Conservation (phyloP, 2,888 invertebrate species). For the Mimumesa dahlbomi region DNA sequence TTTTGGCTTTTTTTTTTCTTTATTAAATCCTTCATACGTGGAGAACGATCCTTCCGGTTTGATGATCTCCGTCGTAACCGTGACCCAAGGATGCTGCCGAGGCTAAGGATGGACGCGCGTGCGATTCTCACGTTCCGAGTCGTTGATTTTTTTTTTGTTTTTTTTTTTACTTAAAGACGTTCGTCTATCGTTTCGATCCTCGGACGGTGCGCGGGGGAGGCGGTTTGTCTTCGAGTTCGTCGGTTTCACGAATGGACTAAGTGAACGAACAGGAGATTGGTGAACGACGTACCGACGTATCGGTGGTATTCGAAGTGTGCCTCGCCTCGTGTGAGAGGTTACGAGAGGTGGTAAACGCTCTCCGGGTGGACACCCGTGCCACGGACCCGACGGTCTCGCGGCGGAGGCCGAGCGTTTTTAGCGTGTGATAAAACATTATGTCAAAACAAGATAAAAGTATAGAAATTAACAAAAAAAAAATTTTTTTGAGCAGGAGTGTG, state of each 20-base stretch:
- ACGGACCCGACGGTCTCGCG: constrained; percentile 31
- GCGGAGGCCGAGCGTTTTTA: constrained; percentile 34
- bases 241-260: constrained; percentile 9
- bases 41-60: constrained; percentile 1
- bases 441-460: constrained; percentile 45
- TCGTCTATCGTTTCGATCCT: constrained; percentile 39
- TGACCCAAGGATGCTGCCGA: constrained; percentile 29
- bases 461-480: too few relatives aligned
- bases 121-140: too few relatives aligned
- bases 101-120: constrained; percentile 41
- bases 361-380: constrained; percentile 49
- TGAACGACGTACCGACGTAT: constrained; percentile 2
- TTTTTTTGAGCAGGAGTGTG: too few relatives aligned
- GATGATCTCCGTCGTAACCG: constrained; percentile 15
- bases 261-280: not conserved
- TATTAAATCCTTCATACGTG: too few relatives aligned
- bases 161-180: too few relatives aligned
- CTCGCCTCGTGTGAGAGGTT: too few relatives aligned
- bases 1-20: too few relatives aligned
- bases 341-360: constrained; percentile 15
- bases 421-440: constrained; percentile 62
- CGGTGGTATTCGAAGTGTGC: constrained; percentile 23
- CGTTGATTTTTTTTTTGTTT: too few relatives aligned
- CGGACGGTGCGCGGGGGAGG: constrained; percentile 40
- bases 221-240: constrained; percentile 39